Base-by-base conservation (phyloP, 2,797 vertebrate genomes). In the Galagoides demidoff region DNA sequence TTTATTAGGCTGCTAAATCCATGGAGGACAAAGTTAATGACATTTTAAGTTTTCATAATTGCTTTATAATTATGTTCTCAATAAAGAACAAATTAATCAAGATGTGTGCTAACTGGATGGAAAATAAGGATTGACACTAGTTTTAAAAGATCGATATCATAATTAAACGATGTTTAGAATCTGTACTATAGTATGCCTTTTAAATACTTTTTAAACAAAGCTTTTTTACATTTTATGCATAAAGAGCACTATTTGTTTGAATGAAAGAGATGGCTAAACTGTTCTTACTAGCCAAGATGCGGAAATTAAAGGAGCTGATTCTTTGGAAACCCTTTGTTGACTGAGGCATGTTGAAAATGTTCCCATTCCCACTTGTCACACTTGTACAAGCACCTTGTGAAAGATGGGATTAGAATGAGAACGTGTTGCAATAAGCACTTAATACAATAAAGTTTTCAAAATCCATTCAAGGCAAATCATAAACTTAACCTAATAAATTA, bases 1-100 rank as follows among this genome's bases (percentile, higher is more conserved):
- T 70, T 92, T 94, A 81, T 64, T 96, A 90, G 76, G 29, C 20
- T 94, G 27, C 4, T 89, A 91, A 96, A 87, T 93, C 89, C 87
- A 92, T 74, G 25, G 89, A 94, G 94, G 29, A 92, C 68, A 90
- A 97, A 92, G 66, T 94, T 96, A 97, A 96, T 97, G 95, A 83
- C 63, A 97, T 94, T 96, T 96, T 91, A 89, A 95, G 39, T 93
- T 97, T 95, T 93, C 73, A 94, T 97, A 96, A 97, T 97, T 95
- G 84, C 34, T 92, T 97, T 94, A 92, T 95, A 96, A 96, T 97
- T 97, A 97, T 74, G 43, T 79, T 94, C 94, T 96, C 77, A 88
- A 82, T 96, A 95, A 94, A 93, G 68, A 68, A 76, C 27, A 90
- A 73, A 92, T 97, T 96, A 97, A 86, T 93, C 81, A 92, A 94